Conservation (phyloP, 2,888 invertebrate genomes). For the Trissolcus brochymenae region DNA sequence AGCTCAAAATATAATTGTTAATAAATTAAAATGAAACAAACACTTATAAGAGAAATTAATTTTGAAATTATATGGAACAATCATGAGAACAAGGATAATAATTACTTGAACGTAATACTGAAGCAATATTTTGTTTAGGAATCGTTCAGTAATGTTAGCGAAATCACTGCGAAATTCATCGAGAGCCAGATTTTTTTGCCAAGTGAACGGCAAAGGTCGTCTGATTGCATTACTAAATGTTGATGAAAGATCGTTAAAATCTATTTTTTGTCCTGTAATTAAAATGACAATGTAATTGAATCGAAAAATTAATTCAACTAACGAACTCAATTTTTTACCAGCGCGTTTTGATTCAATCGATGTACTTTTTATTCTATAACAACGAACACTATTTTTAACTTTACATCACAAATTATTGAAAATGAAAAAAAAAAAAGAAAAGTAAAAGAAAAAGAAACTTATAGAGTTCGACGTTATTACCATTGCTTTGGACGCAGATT, state of each 20-base stretch:
- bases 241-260: conserved; percentile 26
- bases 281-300: background rate
- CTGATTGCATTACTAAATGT: conserved; percentile 35
- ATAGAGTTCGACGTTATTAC: no score
- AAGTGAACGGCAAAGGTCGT: conserved; percentile 27
- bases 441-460: no score
- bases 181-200: conserved; percentile 22
- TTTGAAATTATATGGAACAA: background rate
- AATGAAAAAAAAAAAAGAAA: no score
- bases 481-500: no score
- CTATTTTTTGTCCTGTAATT: conserved; percentile 18
- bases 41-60: background rate
- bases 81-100: background rate
- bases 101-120: conserved; percentile 32
- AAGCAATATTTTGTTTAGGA: conserved; percentile 28
- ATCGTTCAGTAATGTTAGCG: conserved; percentile 23
- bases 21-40: no score
- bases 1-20: no score
- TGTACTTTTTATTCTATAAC: no score
- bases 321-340: no score
- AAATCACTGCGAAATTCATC: conserved; percentile 42
- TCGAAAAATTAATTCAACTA: background rate
- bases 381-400: no score
- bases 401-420: no score
- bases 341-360: no score